Evolutionary conservation across 2,888 invertebrate species (phyloP), one percentile per base, ranked within the genome.

Genomic region (Hecatera dysodea): DNA sequence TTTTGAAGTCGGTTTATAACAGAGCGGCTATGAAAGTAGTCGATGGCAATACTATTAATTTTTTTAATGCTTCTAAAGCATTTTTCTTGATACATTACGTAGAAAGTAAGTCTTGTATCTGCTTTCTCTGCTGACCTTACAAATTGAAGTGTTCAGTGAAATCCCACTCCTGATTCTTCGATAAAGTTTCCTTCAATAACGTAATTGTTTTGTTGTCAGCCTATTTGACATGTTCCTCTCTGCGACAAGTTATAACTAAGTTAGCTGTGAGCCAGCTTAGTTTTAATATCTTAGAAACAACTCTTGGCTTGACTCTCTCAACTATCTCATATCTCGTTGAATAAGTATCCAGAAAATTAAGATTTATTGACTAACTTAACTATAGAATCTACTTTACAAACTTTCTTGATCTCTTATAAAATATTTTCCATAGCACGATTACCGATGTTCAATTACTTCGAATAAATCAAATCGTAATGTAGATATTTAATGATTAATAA

Each of bases 151-250:
- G 12, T 22, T 15, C 11, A 36, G 24, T 29, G 17, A 46, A 63
- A 5, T n/a, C 24, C n/a, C n/a, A 36, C 22, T 22, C 22, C 24
- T 27, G 19, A 36, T 15, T 11, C 9, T 44, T 44, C 22, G 22
- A 12, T 33, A 69, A 33, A 53, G 27, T 9, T 71, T 61, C 12
- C 24, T 33, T 59, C n/a, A 33, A 46, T 36, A 59, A 29, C 55
- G 17, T 48, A 24, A 52, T 52, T 50, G 36, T 52, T 69, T 52
- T 29, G n/a, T 61, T 61, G 15, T 33, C 22, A 33, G 11, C 19
- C 5, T 46, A 22, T n/a, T 15, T 6, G 29, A 33, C 22, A 6
- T 29, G 33, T n/a, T 12, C n/a, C 12, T 63, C 17, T 8, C 39
- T 29, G 8, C 39, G 19, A 29, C 5, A 68, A 46, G 17, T 46